Conservation (phyloP, 2,888 invertebrate genomes). For the Pollenia labialis region DNA sequence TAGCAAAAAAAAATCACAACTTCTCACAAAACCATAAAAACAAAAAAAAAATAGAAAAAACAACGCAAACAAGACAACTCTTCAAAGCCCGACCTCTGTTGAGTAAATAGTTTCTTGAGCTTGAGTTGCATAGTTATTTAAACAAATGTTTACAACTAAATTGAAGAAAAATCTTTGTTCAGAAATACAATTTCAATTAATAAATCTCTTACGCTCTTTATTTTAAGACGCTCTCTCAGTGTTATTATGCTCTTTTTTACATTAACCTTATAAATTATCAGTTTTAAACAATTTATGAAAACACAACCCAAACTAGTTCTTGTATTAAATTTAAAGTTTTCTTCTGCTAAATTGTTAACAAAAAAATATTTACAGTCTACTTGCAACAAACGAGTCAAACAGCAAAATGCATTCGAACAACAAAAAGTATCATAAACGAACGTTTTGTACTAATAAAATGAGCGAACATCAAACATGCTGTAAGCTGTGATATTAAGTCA, state of each 20-base stretch:
- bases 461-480: conserved; percentile 37
- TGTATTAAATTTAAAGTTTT: conserved; percentile 33
- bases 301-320: conserved; percentile 53
- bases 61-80: conserved; percentile 62
- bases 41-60: conserved; percentile 3
- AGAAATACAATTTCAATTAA: conserved; percentile 7
- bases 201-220: conserved; percentile 37
- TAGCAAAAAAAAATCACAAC: conserved; percentile 10
- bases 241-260: background rate
- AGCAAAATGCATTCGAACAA: conserved; percentile 8
- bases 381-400: background rate
- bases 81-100: conserved; percentile 72
- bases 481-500: background rate
- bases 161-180: conserved; percentile 36
- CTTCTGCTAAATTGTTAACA: conserved; percentile 32
- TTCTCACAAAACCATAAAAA: background rate
- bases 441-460: background rate
- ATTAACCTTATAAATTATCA: background rate
- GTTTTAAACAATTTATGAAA: conserved; percentile 26
- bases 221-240: background rate
- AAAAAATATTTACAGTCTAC: conserved; percentile 6
- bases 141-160: conserved; percentile 64
- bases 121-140: conserved; percentile 73
- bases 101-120: conserved; percentile 75
- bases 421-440: conserved; percentile 19